A percentile compares a stretch with the other conserved stretches of the same genome.
These are phyloP conservation scores for Cinara cedri DNA, from an alignment of 2,888 invertebrate genomes.

Conservation along the genomic window DNA sequence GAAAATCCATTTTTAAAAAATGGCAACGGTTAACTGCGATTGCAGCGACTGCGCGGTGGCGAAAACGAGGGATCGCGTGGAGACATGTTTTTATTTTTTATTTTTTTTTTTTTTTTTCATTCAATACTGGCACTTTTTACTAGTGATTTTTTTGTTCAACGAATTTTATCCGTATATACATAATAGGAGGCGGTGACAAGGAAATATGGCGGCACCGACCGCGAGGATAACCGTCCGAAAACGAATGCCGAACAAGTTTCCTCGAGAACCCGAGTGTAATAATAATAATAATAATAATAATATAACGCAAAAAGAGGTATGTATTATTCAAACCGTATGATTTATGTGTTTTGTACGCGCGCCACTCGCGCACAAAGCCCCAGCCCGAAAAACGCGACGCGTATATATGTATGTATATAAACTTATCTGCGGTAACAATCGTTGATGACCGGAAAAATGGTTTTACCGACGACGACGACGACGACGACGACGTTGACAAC, in stretches of 20 bases:
- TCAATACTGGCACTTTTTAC: no score
- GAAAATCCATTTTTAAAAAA: no score
- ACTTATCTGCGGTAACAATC: slow-evolving; percentile 51
- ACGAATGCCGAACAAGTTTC: slow-evolving; percentile 39
- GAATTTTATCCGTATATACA: no score
- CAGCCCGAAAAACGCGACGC: not conserved
- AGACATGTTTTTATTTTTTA: no score
- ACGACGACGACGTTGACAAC: slow-evolving; percentile 50
- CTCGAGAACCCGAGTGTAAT: not conserved
- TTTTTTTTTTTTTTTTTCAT: not conserved
- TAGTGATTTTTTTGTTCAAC: slow-evolving; percentile 14
- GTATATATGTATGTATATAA: no score
- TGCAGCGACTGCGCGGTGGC: no score
- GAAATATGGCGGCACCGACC: slow-evolving; percentile 29
- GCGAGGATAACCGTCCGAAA: slow-evolving; percentile 29
- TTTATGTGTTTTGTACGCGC: slow-evolving; percentile 28
- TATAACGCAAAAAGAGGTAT: slow-evolving; percentile 31
- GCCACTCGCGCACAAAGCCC: not conserved
- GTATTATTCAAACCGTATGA: slow-evolving; percentile 50
- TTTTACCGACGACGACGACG: slow-evolving; percentile 50
- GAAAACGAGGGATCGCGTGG: no score
- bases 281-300: slow-evolving; percentile 17
- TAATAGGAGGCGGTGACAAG: slow-evolving; percentile 31
- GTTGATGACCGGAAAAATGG: slow-evolving; percentile 50
- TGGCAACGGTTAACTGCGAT: no score